Percentiles rank a stretch among this genome's conserved stretches.
phyloP scores from a whole-genome alignment of 2,888 invertebrate species.

The Drosophila mettleri region DNA sequence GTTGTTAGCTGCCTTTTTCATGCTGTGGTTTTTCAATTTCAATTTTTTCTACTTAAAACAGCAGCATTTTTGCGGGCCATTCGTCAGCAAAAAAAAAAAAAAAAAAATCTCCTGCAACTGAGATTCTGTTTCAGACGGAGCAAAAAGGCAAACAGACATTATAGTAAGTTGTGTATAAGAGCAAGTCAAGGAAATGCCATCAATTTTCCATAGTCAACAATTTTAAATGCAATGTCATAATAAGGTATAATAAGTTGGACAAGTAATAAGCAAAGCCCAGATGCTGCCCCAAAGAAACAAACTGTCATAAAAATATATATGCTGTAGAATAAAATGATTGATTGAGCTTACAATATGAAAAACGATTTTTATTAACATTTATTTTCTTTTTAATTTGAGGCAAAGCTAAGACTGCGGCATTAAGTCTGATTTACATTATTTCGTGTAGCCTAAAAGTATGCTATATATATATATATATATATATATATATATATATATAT shows the following conservation, averaged over 20 bases:
- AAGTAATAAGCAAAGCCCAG: slow-evolving; percentile 22
- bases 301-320: slow-evolving; percentile 27
- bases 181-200: slow-evolving; percentile 44
- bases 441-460: slow-evolving; percentile 11
- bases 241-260: slow-evolving; percentile 64
- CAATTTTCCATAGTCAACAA: slow-evolving; percentile 60
- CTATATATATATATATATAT: not conserved
- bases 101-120: too few species aligned
- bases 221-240: slow-evolving; percentile 69
- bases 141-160: slow-evolving; percentile 9
- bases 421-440: slow-evolving; percentile 6
- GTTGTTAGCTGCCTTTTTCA: slow-evolving; percentile 34
- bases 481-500: too few species aligned
- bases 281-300: not conserved
- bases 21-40: slow-evolving; percentile 48
- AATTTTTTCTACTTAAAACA: slow-evolving; percentile 51
- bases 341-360: slow-evolving; percentile 2
- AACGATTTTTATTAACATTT: not conserved
- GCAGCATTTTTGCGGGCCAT: slow-evolving; percentile 55
- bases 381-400: not conserved
- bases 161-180: slow-evolving; percentile 28
- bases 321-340: slow-evolving; percentile 33
- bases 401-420: not conserved
- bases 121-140: slow-evolving; percentile 53
- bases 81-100: slow-evolving; percentile 32